These are phyloP conservation scores for Hydrozoanthus tunicans DNA, from an alignment of 64 coral and sea anemone genomes.

Conservation along the genomic window DNA sequence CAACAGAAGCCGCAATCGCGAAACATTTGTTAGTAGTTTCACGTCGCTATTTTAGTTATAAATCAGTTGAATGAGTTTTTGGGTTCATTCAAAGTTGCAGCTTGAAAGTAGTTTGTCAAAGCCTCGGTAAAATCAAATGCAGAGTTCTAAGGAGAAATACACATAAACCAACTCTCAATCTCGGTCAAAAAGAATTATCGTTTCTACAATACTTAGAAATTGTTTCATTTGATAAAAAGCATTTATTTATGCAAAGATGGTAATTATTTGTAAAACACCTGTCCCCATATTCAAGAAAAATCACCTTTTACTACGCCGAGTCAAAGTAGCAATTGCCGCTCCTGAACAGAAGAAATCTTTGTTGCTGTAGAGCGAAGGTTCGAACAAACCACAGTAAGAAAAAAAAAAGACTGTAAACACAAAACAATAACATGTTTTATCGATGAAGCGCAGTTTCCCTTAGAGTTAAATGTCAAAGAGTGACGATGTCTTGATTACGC, in stretches of 20 bases:
- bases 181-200: background rate
- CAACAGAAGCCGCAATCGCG: slow-evolving; percentile 34
- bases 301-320: background rate
- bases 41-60: slow-evolving; percentile 1
- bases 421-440: slow-evolving; percentile 14
- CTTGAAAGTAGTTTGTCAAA: background rate
- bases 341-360: slow-evolving; percentile 1
- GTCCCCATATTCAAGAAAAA: slow-evolving; percentile 10
- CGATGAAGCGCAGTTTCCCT: background rate
- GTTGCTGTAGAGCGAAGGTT: background rate
- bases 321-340: background rate
- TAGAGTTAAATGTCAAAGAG: background rate
- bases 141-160: background rate
- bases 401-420: background rate
- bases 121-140: background rate
- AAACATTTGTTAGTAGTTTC: slow-evolving; percentile 38
- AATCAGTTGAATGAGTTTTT: background rate
- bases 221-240: background rate
- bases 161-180: background rate
- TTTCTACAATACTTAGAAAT: background rate
- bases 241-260: slow-evolving; percentile 48
- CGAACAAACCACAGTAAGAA: background rate
- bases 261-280: slow-evolving; percentile 32
- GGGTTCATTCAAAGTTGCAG: background rate
- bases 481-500: background rate